Base-by-base conservation (phyloP, 23 tunicate genomes). In the Trididemnum miniatum region DNA sequence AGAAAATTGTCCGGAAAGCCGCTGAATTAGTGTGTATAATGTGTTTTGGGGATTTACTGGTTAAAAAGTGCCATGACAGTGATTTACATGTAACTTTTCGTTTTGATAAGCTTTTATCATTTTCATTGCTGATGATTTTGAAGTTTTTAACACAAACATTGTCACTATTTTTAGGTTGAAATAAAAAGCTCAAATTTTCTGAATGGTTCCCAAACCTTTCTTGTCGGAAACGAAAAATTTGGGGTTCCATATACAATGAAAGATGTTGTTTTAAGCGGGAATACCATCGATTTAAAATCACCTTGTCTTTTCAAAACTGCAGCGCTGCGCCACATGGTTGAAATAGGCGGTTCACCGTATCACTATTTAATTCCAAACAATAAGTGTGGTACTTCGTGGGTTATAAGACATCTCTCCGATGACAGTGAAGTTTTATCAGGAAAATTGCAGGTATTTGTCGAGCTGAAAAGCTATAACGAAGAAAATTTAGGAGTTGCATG, bases 161-260 rank as follows among this genome's bases (percentile, higher is more conserved):
- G n/a, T n/a, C n/a, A n/a, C n/a, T 22, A 39, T 39, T 38, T 59
- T 59, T 37, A 80, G 84, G 84, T 80, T 34, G 66, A 65, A 1
- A 32, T 80, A 31, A 26, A 5, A 35, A 24, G 36, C 7, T 38
- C 82, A 20, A 27, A 28, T 35, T 54, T 54, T 1, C 23, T 27
- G 1, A 23, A 22, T 22, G 3, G 26, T 1, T 31, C 54, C 12
- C 78, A 22, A 15, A 3, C 18, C 4, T 75, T 60, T 51, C 2
- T 2, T 12, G 83, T 92, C 51, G 91, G 97, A 37, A 77, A 83
- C 35, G 2, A 49, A 30, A 30, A 79, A 31, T 23, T 92, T 24
- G 97, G 97, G 12, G 74, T 92, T 35, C 97, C 97, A 0, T 92
- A 83, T 65, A 92, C 91, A 36, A 82, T 71, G 81, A 33, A 44